A percentile compares a stretch with the other conserved stretches of the same genome.
These are phyloP conservation scores for Taenioides sp. DNA, from an alignment of 2,797 vertebrate genomes.

Conservation along the genomic window DNA sequence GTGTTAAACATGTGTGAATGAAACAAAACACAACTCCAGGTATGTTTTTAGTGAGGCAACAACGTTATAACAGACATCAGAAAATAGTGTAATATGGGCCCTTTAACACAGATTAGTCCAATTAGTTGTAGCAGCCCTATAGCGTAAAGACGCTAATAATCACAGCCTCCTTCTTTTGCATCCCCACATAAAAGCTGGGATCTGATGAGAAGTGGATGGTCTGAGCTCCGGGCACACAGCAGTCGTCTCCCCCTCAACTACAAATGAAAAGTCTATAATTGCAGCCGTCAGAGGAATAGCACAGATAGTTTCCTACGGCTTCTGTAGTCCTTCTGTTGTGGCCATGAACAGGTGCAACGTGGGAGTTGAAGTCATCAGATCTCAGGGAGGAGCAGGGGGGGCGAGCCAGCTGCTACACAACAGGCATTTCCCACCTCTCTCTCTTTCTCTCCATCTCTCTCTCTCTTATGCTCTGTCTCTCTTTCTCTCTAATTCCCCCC, in stretches of 20 bases:
- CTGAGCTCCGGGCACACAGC: constrained; percentile 48
- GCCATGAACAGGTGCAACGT: constrained; percentile 73
- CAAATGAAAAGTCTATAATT: constrained; percentile 71
- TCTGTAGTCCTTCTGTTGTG: constrained; percentile 74
- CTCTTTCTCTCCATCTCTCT: not conserved
- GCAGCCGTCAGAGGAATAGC: constrained; percentile 58
- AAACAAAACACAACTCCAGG: too few relatives aligned
- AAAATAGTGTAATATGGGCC: too few relatives aligned
- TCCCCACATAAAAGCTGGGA: not conserved
- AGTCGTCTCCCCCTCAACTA: constrained; percentile 62
- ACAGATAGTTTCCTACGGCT: constrained; percentile 57
- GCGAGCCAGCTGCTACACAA: constrained; percentile 60
- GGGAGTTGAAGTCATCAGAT: constrained; percentile 73
- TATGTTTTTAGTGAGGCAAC: too few relatives aligned
- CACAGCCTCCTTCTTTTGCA: not conserved
- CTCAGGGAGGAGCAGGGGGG: constrained; percentile 52
- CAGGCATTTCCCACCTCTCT: constrained; percentile 42
- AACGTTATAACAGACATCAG: too few relatives aligned
- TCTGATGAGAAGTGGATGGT: not conserved
- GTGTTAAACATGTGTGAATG: too few relatives aligned
- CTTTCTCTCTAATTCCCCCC: not conserved
- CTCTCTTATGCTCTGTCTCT: constrained; percentile 9
- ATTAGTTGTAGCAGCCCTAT: not conserved
- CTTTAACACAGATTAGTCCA: not conserved
- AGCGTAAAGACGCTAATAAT: not conserved